Evolutionary conservation across 2,797 vertebrate species (phyloP), one percentile per base, ranked within the genome.

Genomic region (Pipistrellus pipistrellus): DNA sequence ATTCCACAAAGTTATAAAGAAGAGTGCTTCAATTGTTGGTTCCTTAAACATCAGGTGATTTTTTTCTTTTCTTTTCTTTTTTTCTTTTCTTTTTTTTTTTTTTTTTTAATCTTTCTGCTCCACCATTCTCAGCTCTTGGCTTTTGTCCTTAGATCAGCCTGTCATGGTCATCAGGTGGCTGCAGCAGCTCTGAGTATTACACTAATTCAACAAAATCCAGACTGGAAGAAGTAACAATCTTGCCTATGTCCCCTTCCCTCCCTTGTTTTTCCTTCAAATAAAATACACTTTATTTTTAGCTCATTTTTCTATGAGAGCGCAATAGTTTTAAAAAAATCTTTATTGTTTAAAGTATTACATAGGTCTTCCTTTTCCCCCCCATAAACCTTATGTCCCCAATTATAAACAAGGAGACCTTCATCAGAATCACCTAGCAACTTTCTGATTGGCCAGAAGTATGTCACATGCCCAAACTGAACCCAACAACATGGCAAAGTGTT

Each of bases 161-260:
- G 7, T 95, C 44, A 85, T 75, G 51, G 69, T 73, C 77, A 78
- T 53, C 57, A 93, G 14, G 21, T 80, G 46, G 71, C 35, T 48
- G 25, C 44, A 59, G 57, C 32, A 85, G 44, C 82, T 85, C 82
- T 23, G 23, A 85, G 11, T 55, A 78, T 89, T 38, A 75, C n/a
- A 55, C 21, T 77, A 62, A 87, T 84, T 88, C 48, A 94, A 94
- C 62, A 87, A 90, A 94, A 81, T 77, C 15, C 38, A 57, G 46
- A 91, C 84, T 51, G 1, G 41, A 62, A 90, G 73, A 84, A 85
- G 51, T 73, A 95, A 85, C 30, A 69, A 21, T 13, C 44, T 89
- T 78, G 38, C 48, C 30, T 76, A 62, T 59, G 51, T 86, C 27
- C 5, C 12, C 1, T 44, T 11, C 57, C 25, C 25, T 11, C 57